Evolutionary conservation across 2,888 invertebrate species (phyloP).

Genomic region (Platerodrilus igneus): DNA sequence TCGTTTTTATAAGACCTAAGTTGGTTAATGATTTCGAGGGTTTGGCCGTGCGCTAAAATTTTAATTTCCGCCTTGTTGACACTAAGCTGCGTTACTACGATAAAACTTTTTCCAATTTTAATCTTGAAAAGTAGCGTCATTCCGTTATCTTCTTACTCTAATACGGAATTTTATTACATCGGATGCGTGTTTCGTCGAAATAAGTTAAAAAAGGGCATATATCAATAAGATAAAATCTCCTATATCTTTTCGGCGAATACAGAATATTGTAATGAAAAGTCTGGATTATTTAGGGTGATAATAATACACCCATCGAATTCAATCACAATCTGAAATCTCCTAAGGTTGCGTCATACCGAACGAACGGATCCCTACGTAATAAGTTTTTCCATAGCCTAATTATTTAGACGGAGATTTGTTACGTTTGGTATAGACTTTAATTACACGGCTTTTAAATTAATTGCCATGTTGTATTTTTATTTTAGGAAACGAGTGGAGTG

Average conservation of each 20-base stretch:
- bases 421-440: conserved; percentile 13
- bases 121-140: conserved; percentile 13
- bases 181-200: conserved; percentile 14
- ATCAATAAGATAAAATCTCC: conserved; percentile 18
- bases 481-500: too few relatives aligned
- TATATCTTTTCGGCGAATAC: neutral
- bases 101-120: conserved; percentile 7
- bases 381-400: conserved; percentile 39
- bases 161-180: conserved; percentile 12
- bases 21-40: conserved; percentile 10
- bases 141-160: conserved; percentile 8
- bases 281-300: conserved; percentile 38
- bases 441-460: conserved; percentile 14
- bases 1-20: too few relatives aligned
- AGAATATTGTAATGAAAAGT: conserved; percentile 11
- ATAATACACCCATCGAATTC: conserved; percentile 37
- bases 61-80: conserved; percentile 13
- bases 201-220: conserved; percentile 15
- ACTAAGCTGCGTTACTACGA: conserved; percentile 3
- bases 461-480: too few relatives aligned
- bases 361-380: conserved; percentile 36
- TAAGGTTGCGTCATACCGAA: too few relatives aligned
- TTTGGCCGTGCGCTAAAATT: conserved; percentile 7
- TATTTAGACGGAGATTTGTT: conserved; percentile 27
- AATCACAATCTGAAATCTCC: too few relatives aligned